Evolutionary conservation across 1,140 invertebrate species (phyloP).

Genomic region (Neodiprion pinetum): DNA sequence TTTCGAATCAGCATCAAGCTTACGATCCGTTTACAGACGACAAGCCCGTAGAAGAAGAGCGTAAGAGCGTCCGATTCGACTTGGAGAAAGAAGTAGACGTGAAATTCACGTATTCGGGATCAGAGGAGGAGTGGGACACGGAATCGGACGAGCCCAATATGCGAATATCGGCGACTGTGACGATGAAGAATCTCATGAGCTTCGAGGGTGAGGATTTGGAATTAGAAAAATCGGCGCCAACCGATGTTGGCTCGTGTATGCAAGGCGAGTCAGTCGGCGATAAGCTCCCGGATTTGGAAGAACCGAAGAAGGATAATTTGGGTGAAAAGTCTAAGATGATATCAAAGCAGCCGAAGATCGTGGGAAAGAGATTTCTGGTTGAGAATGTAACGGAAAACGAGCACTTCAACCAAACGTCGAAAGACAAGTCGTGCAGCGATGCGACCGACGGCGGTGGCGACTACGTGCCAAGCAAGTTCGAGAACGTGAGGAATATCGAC

Average conservation of each 20-base stretch:
- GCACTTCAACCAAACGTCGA: conserved; percentile 49
- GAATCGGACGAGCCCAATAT: conserved; percentile 56
- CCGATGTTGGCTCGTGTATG: background rate
- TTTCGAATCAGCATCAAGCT: too few species aligned
- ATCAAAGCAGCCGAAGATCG: conserved; percentile 39
- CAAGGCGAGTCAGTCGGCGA: background rate
- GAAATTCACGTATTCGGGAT: conserved; percentile 59
- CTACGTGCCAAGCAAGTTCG: conserved; percentile 41
- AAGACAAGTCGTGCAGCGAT: conserved; percentile 28
- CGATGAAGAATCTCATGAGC: conserved; percentile 25
- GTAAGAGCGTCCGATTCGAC: conserved; percentile 75
- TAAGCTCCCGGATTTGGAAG: background rate
- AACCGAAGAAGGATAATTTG: background rate
- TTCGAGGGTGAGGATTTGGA: conserved; percentile 15
- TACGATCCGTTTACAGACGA: conserved; percentile 44
- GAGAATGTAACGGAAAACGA: conserved; percentile 56
- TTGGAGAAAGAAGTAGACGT: conserved; percentile 57
- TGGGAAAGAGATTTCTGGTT: conserved; percentile 53
- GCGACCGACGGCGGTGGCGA: conserved; percentile 39
- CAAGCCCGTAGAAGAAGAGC: conserved; percentile 69
- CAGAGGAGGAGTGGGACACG: conserved; percentile 63
- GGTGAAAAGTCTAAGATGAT: conserved; percentile 16
- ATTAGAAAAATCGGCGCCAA: background rate
- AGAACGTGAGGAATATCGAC: conserved; percentile 53
- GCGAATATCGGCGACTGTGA: conserved; percentile 30